Base-by-base conservation (phyloP, 1,140 invertebrate genomes). In the Scaptodrosophila lebanonensis region DNA sequence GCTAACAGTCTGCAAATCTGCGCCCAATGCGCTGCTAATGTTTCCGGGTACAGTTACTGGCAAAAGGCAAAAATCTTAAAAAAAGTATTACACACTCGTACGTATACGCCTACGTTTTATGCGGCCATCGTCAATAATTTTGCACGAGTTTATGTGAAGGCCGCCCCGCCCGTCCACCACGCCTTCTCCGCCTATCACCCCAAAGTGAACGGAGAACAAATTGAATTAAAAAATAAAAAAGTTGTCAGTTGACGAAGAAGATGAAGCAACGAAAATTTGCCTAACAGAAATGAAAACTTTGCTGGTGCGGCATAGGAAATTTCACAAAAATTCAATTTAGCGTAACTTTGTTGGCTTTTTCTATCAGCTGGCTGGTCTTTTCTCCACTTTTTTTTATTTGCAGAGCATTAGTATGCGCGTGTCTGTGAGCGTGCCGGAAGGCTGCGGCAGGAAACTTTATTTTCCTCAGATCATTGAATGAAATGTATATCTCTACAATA, bases 241-340 rank as follows among this genome's bases (percentile, higher is more conserved):
- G 32, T 17, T 8, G 11, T 11, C 8, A 8, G 11, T 25, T 25
- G 27, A 8, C 4, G 1, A 1, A 12, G 9, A 11, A 17, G 17
- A 27, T 40, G 18, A 39, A 35, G 44, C 48, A 43, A 48, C 25
- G 38, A 39, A 45, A 56, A 53, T 66, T 44, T 58, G 54, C 52
- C 38, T 54, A 61, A 54, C 42, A 47, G 33, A 51, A 18, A n/a
- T n/a, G 18, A 20, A 32, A 35, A 44, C 49, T 61, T 15, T 36
- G 36, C 29, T n/a, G 20, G 42, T 22, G 13, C n/a, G n/a, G n/a
- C 7, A 17, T 12, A 42, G 69, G 68, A 58, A 67, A 53, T 75
- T 75, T 52, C 52, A 51, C 54, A 67, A 65, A 32, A 77, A 77
- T 77, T 77, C 63, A 79, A 77, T 77, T 77, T 77, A 58, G 45